phyloP scores from a whole-genome alignment of 1,140 invertebrate species.

The Lamellibrachia luymesi region DNA sequence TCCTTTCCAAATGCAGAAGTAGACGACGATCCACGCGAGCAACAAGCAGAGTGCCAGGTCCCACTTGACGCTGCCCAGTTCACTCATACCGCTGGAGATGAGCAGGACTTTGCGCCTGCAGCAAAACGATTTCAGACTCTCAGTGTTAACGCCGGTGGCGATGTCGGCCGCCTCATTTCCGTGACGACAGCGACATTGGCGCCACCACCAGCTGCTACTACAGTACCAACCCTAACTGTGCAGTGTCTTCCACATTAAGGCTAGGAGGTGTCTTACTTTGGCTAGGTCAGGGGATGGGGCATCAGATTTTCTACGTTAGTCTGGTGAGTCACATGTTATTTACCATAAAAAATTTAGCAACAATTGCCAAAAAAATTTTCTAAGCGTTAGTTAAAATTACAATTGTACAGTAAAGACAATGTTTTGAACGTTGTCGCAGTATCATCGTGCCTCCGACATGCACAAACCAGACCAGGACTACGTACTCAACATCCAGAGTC shows the following conservation, averaged over 20 bases:
- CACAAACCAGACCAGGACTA: neutral
- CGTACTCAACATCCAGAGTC: neutral
- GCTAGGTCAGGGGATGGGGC: neutral
- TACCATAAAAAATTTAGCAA: neutral
- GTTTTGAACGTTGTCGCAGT: neutral
- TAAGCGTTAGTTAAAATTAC: too few species aligned
- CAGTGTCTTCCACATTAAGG: neutral
- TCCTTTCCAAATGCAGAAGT: conserved; percentile 79
- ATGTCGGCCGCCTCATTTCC: neutral
- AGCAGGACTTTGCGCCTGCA: conserved; percentile 27
- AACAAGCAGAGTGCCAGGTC: conserved; percentile 84
- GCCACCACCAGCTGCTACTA: neutral
- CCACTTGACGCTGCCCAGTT: conserved; percentile 84
- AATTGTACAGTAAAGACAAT: neutral
- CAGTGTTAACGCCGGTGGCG: neutral
- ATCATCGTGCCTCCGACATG: neutral
- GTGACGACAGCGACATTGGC: neutral
- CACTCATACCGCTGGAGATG: conserved; percentile 69
- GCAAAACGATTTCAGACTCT: conserved; percentile 11
- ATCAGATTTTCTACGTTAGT: neutral
- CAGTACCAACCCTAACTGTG: neutral
- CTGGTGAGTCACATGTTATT: neutral
- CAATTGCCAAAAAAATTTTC: too few species aligned
- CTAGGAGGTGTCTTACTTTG: neutral
- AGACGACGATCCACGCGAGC: conserved; percentile 86